A percentile compares a stretch with the other conserved stretches of the same genome.
phyloP scores from a whole-genome alignment of 2,888 invertebrate species.

The Candidula unifasciata region DNA sequence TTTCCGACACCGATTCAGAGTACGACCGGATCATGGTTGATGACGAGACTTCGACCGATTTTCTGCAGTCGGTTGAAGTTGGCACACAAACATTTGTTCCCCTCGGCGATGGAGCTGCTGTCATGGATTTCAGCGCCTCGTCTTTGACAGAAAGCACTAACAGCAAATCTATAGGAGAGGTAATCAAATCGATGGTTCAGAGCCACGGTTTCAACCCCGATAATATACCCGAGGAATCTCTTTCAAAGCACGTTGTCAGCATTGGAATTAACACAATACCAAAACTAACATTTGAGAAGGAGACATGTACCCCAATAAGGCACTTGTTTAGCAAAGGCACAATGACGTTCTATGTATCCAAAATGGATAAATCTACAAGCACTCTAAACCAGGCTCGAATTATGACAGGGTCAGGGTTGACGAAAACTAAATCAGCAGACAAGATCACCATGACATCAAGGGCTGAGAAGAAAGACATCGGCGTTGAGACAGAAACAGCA shows the following conservation, averaged over 20 bases:
- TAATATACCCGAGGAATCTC: neutral
- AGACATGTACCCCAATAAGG: slow-evolving; percentile 67
- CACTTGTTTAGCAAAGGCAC: slow-evolving; percentile 68
- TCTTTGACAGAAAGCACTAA: slow-evolving; percentile 26
- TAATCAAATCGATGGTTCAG: slow-evolving; percentile 42
- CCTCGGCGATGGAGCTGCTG: neutral
- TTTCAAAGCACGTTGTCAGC: slow-evolving; percentile 56
- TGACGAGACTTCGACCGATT: slow-evolving; percentile 62
- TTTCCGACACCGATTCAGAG: slow-evolving; percentile 54
- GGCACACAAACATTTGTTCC: slow-evolving; percentile 60
- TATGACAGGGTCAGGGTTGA: neutral
- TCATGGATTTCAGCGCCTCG: neutral
- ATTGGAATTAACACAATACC: slow-evolving; percentile 68
- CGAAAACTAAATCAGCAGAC: slow-evolving; percentile 46
- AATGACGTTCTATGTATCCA: slow-evolving; percentile 68
- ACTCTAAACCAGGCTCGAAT: slow-evolving; percentile 57
- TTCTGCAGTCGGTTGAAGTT: slow-evolving; percentile 58
- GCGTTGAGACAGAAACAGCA: slow-evolving; percentile 64
- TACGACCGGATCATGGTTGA: slow-evolving; percentile 63
- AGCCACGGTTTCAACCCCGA: neutral
- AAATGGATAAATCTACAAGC: slow-evolving; percentile 69
- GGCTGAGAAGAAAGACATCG: slow-evolving; percentile 59
- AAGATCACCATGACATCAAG: slow-evolving; percentile 60
- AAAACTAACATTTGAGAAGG: slow-evolving; percentile 69
- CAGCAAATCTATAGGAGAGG: slow-evolving; percentile 36